Conservation (phyloP, 1,140 invertebrate species). For the Rhizoglyphus robini region DNA sequence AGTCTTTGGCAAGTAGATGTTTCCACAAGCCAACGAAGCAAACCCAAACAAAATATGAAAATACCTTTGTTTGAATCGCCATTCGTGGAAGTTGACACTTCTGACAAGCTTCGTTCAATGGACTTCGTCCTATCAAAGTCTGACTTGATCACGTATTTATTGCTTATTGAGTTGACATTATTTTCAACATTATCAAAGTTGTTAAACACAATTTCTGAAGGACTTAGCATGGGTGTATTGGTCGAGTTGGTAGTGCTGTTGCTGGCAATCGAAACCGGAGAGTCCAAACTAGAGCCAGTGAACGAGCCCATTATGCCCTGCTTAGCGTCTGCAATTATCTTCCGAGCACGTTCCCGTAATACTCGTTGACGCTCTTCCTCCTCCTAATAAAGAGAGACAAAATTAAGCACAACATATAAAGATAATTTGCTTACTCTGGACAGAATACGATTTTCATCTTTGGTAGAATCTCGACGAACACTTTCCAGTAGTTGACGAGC, state of each 20-base stretch:
- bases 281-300: constrained; percentile 13
- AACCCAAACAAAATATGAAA: too few relatives aligned
- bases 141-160: neutral
- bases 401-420: neutral
- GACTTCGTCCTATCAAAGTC: constrained; percentile 7
- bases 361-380: constrained; percentile 49
- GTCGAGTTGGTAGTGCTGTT: neutral
- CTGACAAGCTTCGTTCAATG: neutral
- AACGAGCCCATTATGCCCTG: constrained; percentile 40
- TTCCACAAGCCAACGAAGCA: too few relatives aligned
- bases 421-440: neutral
- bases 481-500: constrained; percentile 77
- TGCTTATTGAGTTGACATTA: neutral
- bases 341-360: constrained; percentile 67
- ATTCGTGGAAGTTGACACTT: neutral
- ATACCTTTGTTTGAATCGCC: neutral
- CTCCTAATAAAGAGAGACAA: too few relatives aligned
- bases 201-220: neutral
- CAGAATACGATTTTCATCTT: neutral
- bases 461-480: constrained; percentile 41
- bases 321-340: constrained; percentile 73
- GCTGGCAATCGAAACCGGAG: neutral
- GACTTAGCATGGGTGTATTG: constrained; percentile 9
- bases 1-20: neutral
- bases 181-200: neutral